These are phyloP conservation scores for Rhinoraja longicauda DNA, from an alignment of 2,797 vertebrate genomes.

Conservation along the genomic window DNA sequence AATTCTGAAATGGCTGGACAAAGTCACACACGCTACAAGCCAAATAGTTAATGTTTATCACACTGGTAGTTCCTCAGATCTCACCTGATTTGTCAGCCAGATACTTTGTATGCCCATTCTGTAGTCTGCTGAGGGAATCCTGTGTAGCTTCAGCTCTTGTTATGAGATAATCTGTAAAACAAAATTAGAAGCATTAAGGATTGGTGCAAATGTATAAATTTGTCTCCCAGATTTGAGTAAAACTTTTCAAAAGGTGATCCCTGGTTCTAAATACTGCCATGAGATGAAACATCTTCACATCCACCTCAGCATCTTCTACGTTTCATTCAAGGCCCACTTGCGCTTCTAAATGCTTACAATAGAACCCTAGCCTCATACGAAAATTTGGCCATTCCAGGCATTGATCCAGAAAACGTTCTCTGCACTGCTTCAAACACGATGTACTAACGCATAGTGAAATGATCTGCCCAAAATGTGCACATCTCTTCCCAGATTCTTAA, in stretches of 20 bases:
- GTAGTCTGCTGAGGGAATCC: slow-evolving; percentile 66
- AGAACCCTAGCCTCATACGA: no score
- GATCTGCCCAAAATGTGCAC: neutral
- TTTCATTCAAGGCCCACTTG: no score
- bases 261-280: no score
- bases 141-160: slow-evolving; percentile 69
- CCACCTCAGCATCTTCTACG: no score
- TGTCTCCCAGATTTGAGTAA: neutral
- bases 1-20: neutral
- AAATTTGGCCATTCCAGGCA: no score
- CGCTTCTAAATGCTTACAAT: no score
- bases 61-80: slow-evolving; percentile 30
- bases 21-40: neutral
- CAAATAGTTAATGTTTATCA: neutral
- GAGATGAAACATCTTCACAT: no score
- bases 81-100: slow-evolving; percentile 65
- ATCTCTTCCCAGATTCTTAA: no score
- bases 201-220: no score
- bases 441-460: neutral
- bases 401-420: no score
- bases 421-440: no score
- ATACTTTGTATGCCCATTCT: slow-evolving; percentile 58
- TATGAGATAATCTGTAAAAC: slow-evolving; percentile 77
- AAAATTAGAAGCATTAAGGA: neutral
- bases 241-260: no score